phyloP scores from a whole-genome alignment of 2,888 invertebrate species.

The Barypeithes pellucidus region DNA sequence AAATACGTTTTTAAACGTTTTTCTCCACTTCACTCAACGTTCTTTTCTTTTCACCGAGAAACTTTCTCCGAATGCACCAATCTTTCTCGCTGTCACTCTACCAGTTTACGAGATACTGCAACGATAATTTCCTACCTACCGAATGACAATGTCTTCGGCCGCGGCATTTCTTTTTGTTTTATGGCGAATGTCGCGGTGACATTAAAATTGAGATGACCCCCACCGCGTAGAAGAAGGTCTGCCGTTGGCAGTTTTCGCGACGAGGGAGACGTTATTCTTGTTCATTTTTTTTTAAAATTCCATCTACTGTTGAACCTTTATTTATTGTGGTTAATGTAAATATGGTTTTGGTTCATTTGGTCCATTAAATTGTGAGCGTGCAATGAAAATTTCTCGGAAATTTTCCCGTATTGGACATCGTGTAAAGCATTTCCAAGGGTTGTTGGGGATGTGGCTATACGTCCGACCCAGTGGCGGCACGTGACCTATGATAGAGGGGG shows the following conservation, averaged over 20 bases:
- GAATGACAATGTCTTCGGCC: constrained; percentile 57
- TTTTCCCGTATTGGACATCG: too few relatives aligned
- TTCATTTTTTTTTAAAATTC: too few relatives aligned
- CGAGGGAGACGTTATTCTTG: not conserved
- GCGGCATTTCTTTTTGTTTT: constrained; percentile 62
- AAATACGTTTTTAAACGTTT: constrained; percentile 3
- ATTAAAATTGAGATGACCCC: constrained; percentile 60
- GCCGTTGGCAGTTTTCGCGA: constrained; percentile 18
- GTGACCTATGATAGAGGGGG: too few relatives aligned
- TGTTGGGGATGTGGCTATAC: too few relatives aligned
- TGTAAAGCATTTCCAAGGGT: too few relatives aligned
- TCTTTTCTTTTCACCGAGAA: not conserved
- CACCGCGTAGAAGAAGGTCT: constrained; percentile 56
- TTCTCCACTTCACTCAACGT: constrained; percentile 26
- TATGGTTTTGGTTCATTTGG: too few relatives aligned
- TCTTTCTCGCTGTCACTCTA: not conserved
- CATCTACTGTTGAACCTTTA: too few relatives aligned
- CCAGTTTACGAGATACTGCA: not conserved
- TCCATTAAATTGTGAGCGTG: too few relatives aligned
- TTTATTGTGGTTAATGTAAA: too few relatives aligned
- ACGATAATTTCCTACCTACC: constrained; percentile 32
- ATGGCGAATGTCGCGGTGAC: constrained; percentile 50
- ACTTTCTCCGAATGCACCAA: not conserved
- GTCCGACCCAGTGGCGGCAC: too few relatives aligned
- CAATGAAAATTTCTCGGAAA: too few relatives aligned